Percentiles rank a stretch among this genome's conserved stretches.
Evolutionary conservation across 2,888 invertebrate species (phyloP).

Genomic region (Diarsia mendica): DNA sequence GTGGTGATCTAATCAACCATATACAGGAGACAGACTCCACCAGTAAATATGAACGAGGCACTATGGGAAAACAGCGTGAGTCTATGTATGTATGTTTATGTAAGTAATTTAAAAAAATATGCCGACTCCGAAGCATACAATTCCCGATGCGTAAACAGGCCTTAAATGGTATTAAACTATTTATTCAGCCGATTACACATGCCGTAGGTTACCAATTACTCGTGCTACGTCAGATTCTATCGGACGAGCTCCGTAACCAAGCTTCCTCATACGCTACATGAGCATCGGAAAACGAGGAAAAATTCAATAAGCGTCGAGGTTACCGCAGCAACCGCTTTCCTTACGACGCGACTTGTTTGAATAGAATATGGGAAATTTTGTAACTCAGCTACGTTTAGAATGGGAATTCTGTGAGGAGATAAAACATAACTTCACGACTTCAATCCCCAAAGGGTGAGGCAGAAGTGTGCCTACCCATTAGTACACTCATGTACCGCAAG

Average conservation of each 20-base stretch:
- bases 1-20: no score
- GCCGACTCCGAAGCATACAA: no score
- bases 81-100: no score
- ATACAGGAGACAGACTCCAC: no score
- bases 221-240: slow-evolving; percentile 9
- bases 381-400: background rate
- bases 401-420: background rate
- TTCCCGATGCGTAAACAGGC: background rate
- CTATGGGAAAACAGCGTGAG: no score
- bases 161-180: background rate
- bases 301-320: slow-evolving; percentile 12
- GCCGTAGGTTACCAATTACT: background rate
- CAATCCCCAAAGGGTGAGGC: no score
- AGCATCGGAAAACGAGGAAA: slow-evolving; percentile 18
- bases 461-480: no score
- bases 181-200: background rate
- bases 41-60: no score
- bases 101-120: no score
- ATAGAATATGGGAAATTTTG: background rate
- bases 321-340: background rate
- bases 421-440: no score
- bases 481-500: no score
- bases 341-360: background rate
- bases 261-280: slow-evolving; percentile 22
- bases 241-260: background rate